Evolutionary conservation across 2,113 vertebrate species (phyloP).

Genomic region (Bufo gargarizans): DNA sequence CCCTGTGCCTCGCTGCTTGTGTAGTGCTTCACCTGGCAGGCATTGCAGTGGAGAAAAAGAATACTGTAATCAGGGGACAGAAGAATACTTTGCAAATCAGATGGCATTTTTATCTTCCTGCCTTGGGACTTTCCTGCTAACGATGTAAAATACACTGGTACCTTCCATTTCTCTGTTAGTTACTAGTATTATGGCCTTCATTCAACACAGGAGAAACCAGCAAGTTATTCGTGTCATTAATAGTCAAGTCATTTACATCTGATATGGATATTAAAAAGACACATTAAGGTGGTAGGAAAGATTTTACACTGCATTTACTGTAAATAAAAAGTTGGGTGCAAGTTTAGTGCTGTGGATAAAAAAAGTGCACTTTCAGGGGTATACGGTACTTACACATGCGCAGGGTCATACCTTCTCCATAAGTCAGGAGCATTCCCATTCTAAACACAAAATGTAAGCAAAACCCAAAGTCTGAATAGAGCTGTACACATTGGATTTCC

Average conservation of each 20-base stretch:
- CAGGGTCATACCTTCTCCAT: too few species aligned
- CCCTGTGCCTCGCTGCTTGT: conserved; percentile 72
- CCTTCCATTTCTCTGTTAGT: neutral
- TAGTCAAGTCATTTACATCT: neutral
- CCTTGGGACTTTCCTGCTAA: conserved; percentile 73
- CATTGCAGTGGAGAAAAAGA: conserved; percentile 74
- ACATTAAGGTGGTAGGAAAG: neutral
- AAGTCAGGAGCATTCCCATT: too few species aligned
- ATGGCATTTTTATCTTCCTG: conserved; percentile 73
- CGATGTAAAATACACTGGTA: conserved; percentile 62
- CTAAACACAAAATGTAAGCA: too few species aligned
- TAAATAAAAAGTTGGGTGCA: neutral
- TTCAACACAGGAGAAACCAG: neutral
- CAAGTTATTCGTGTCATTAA: neutral
- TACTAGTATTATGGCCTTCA: conserved; percentile 54
- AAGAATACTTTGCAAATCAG: conserved; percentile 76
- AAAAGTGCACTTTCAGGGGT: too few species aligned
- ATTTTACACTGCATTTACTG: neutral
- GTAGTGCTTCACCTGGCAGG: conserved; percentile 81
- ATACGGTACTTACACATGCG: too few species aligned
- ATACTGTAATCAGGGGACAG: conserved; percentile 77
- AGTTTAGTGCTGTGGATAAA: too few species aligned
- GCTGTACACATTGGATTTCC: too few species aligned
- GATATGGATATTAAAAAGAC: neutral
- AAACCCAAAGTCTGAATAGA: too few species aligned